These are phyloP conservation scores for Aleiodes alternator DNA, from an alignment of 2,888 invertebrate genomes.

Conservation along the genomic window DNA sequence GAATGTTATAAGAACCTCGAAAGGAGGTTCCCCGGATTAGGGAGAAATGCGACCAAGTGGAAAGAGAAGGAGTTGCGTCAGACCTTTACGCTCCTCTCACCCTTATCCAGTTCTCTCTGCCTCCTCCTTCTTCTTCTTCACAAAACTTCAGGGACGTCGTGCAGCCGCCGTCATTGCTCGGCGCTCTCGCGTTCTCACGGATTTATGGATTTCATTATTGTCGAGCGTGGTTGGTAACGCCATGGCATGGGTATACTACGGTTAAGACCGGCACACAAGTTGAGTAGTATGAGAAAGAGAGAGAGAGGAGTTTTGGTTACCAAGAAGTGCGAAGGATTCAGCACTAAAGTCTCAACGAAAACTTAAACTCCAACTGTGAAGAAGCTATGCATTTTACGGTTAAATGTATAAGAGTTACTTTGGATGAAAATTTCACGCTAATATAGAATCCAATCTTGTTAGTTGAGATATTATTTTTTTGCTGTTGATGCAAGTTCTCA, in stretches of 20 bases:
- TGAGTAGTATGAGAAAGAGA: slow-evolving; percentile 45
- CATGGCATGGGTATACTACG: slow-evolving; percentile 45
- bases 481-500: neutral
- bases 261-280: slow-evolving; percentile 33
- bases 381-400: slow-evolving; percentile 73
- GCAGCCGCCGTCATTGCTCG: slow-evolving; percentile 56
- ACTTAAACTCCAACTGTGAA: slow-evolving; percentile 67
- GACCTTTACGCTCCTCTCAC: slow-evolving; percentile 24
- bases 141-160: slow-evolving; percentile 42
- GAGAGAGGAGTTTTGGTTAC: slow-evolving; percentile 36
- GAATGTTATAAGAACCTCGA: slow-evolving; percentile 21
- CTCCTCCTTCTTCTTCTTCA: slow-evolving; percentile 10
- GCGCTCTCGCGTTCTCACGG: slow-evolving; percentile 77
- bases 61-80: slow-evolving; percentile 53
- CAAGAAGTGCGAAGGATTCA: slow-evolving; percentile 47
- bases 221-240: slow-evolving; percentile 79
- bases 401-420: slow-evolving; percentile 56
- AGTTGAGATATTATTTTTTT: no score
- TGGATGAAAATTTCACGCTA: slow-evolving; percentile 50
- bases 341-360: slow-evolving; percentile 61
- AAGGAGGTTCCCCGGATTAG: slow-evolving; percentile 43
- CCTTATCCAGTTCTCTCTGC: neutral
- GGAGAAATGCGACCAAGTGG: slow-evolving; percentile 52
- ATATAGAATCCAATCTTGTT: slow-evolving; percentile 38
- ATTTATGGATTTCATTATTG: slow-evolving; percentile 84